Percentiles rank a stretch among this genome's conserved stretches.
phyloP scores from a whole-genome alignment of 37 sponge, comb jelly and placozoan genomes.

The Crambe crambe region DNA sequence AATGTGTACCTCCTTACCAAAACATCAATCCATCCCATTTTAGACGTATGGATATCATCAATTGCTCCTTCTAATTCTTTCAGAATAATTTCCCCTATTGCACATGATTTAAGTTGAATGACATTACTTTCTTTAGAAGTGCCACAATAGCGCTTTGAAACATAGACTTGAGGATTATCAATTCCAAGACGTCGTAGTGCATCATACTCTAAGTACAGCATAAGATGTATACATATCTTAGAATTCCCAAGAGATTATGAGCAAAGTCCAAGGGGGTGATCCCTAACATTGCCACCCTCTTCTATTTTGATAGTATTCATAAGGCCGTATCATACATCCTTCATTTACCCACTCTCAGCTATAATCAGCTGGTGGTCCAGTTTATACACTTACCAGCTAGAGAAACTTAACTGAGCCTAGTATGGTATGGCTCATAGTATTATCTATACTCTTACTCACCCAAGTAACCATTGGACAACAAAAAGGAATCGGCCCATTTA shows the following conservation, averaged over 20 bases:
- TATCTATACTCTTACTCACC: constrained; percentile 26
- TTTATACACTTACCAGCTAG: too few relatives aligned
- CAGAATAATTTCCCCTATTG: constrained; percentile 32
- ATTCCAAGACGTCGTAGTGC: constrained; percentile 69
- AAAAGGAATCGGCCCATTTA: constrained; percentile 89
- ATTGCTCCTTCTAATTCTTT: constrained; percentile 62
- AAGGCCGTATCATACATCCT: too few relatives aligned
- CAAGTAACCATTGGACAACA: constrained; percentile 84
- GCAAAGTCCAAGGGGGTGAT: too few relatives aligned
- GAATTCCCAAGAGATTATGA: background rate
- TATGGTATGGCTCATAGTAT: too few relatives aligned
- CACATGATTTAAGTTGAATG: constrained; percentile 40
- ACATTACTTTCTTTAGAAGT: constrained; percentile 12
- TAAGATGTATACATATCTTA: background rate
- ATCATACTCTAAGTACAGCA: constrained; percentile 70
- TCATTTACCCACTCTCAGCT: too few relatives aligned
- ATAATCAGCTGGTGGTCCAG: too few relatives aligned
- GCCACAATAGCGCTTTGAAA: constrained; percentile 33
- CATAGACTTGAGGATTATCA: constrained; percentile 58
- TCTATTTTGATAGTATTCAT: too few relatives aligned
- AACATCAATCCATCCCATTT: constrained; percentile 63
- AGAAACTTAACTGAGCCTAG: too few relatives aligned
- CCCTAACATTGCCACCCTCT: too few relatives aligned
- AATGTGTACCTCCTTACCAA: too few relatives aligned
- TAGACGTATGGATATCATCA: constrained; percentile 50